Evolutionary conservation across 92 coral and sea anemone species (phyloP).

Genomic region (Bergia puertoricense): DNA sequence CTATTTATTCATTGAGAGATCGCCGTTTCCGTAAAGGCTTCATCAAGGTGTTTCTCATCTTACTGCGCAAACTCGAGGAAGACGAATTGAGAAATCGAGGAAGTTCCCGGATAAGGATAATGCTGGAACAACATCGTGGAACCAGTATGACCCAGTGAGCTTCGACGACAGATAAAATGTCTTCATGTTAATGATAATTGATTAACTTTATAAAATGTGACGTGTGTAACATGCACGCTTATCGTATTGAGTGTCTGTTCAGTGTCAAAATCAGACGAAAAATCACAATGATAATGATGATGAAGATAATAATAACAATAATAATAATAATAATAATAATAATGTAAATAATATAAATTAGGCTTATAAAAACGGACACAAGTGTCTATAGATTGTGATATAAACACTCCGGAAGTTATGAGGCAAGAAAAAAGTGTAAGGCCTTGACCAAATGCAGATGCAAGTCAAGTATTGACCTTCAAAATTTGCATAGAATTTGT

Average conservation of each 20-base stretch:
- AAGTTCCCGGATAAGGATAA: conserved; percentile 37
- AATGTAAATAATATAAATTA: neutral
- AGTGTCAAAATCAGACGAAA: too few relatives aligned
- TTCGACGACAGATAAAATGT: neutral
- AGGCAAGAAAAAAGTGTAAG: too few relatives aligned
- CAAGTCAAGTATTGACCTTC: too few relatives aligned
- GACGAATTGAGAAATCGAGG: conserved; percentile 17
- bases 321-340: neutral
- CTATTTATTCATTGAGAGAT: conserved; percentile 54
- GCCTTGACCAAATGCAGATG: too few relatives aligned
- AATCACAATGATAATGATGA: neutral
- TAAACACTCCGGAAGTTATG: too few relatives aligned
- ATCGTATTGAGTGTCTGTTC: too few relatives aligned
- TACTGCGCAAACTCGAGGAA: conserved; percentile 34
- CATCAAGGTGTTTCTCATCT: conserved; percentile 44
- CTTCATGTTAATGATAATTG: too few relatives aligned
- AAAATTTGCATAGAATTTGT: too few relatives aligned
- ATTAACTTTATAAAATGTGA: neutral
- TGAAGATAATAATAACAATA: neutral
- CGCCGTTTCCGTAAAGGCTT: conserved; percentile 66
- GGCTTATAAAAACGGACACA: neutral
- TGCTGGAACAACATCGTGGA: conserved; percentile 20
- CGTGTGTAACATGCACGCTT: too few relatives aligned
- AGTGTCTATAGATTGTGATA: neutral
- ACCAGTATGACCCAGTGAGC: neutral